phyloP scores from a whole-genome alignment of 2,888 invertebrate species.

The Gordius sp. region DNA sequence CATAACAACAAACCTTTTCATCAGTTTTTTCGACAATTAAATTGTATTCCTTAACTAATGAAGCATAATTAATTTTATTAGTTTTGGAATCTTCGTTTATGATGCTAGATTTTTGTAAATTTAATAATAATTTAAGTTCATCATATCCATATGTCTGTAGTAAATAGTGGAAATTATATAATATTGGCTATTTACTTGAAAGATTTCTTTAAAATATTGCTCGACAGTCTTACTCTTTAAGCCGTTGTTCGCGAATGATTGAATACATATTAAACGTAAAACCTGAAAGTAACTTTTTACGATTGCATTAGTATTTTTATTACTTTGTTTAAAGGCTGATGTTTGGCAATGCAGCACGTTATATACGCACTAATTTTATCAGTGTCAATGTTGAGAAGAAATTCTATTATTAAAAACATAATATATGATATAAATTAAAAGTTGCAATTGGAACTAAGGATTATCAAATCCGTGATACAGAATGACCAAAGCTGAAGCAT shows the following conservation, averaged over 20 bases:
- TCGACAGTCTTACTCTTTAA: conserved; percentile 59
- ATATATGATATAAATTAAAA: conserved; percentile 17
- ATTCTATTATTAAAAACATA: conserved; percentile 38
- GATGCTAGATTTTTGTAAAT: conserved; percentile 24
- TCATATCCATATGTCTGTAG: conserved; percentile 24
- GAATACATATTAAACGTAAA: conserved; percentile 62
- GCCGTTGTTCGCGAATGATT: conserved; percentile 68
- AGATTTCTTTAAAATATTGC: conserved; percentile 44
- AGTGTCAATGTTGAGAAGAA: conserved; percentile 62
- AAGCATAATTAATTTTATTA: conserved; percentile 21
- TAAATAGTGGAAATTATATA: not conserved
- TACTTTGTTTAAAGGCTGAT: conserved; percentile 48
- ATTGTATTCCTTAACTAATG: conserved; percentile 38
- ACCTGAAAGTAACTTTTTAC: conserved; percentile 31
- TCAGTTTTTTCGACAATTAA: conserved; percentile 62
- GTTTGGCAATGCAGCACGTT: conserved; percentile 64
- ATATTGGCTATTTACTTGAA: conserved; percentile 29
- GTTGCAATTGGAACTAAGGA: too few relatives aligned
- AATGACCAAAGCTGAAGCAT: too few relatives aligned
- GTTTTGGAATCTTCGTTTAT: conserved; percentile 3
- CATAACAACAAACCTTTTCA: too few relatives aligned
- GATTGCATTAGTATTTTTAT: not conserved
- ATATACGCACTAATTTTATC: conserved; percentile 63
- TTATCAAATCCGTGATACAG: too few relatives aligned
- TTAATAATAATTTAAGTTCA: conserved; percentile 22